Percentiles rank a stretch among this genome's conserved stretches.
Conservation (phyloP, 92 coral and sea anemone genomes). For the Chrysogorgia sp. region DNA sequence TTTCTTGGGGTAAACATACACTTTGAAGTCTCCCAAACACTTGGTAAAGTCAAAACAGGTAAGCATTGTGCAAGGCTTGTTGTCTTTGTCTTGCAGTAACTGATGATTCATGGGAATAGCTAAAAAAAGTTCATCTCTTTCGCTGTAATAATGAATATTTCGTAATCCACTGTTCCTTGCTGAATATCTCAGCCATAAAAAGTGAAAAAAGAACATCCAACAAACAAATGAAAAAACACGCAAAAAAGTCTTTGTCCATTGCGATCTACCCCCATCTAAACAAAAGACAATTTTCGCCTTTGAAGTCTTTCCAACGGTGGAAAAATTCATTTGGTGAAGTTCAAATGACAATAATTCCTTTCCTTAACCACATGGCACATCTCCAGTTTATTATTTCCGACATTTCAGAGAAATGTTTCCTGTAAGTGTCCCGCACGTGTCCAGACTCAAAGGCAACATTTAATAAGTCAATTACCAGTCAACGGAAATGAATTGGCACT, state of each 20-base stretch:
- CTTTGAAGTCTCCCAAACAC: slow-evolving; percentile 73
- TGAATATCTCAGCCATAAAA: background rate
- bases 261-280: too few species aligned
- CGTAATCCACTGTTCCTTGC: background rate
- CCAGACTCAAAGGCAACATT: too few species aligned
- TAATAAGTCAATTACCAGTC: too few species aligned
- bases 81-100: background rate
- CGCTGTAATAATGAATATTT: background rate
- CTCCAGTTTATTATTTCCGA: too few species aligned
- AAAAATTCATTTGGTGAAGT: too few species aligned
- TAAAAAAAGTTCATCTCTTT: background rate
- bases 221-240: background rate
- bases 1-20: slow-evolving; percentile 76
- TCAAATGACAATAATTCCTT: too few species aligned
- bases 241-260: background rate
- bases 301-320: too few species aligned
- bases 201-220: background rate
- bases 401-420: too few species aligned
- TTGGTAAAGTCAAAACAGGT: slow-evolving; percentile 80
- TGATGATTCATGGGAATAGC: background rate
- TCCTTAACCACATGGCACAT: too few species aligned
- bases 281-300: too few species aligned
- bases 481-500: too few species aligned
- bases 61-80: slow-evolving; percentile 71
- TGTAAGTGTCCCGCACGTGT: too few species aligned